These are phyloP conservation scores for Odontomyia ornata DNA, from an alignment of 2,888 invertebrate genomes.

Conservation along the genomic window DNA sequence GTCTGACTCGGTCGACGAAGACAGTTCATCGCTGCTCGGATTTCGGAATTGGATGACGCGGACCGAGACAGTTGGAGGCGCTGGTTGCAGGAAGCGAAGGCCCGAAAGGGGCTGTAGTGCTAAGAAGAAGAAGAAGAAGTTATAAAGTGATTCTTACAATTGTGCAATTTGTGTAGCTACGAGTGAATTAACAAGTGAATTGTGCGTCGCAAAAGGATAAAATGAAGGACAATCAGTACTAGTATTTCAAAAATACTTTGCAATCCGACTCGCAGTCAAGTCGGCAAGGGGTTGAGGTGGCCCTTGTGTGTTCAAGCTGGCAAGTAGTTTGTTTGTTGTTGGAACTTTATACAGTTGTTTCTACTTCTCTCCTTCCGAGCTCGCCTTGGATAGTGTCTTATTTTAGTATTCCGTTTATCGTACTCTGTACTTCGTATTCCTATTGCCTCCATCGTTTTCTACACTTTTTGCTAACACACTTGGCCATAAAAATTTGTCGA, in stretches of 20 bases:
- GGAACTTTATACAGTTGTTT: constrained; percentile 24
- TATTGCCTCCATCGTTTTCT: neutral
- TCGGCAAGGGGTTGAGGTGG: no score
- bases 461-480: neutral
- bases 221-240: neutral
- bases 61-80: no score
- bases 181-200: neutral
- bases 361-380: constrained; percentile 4
- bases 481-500: constrained; percentile 23
- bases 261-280: no score
- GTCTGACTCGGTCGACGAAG: no score
- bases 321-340: neutral
- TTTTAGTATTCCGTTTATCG: neutral
- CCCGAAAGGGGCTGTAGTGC: no score
- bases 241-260: neutral
- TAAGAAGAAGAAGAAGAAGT: no score
- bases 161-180: neutral
- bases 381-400: neutral
- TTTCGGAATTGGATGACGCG: no score
- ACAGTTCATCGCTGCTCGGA: no score
- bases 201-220: neutral
- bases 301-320: neutral
- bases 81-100: no score
- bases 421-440: neutral
- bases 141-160: neutral